Evolutionary conservation across 2,797 vertebrate species (phyloP).

Genomic region (Chloroceryle inda): DNA sequence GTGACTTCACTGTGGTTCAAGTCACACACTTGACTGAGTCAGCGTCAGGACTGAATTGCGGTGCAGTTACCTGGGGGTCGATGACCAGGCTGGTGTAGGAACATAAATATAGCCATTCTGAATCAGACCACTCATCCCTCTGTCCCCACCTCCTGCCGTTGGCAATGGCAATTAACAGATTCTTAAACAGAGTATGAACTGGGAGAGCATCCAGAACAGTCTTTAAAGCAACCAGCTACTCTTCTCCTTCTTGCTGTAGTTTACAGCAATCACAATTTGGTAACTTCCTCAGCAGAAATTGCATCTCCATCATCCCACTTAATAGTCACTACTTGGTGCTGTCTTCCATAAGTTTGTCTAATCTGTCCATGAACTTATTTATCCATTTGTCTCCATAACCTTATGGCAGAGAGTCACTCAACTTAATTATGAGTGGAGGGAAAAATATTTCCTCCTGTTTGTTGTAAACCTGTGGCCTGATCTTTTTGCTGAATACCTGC

Average conservation of each 20-base stretch:
- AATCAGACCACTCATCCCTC: not conserved
- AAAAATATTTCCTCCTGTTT: not conserved
- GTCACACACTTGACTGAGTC: not conserved
- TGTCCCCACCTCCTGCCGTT: not conserved
- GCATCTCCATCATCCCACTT: accelerated
- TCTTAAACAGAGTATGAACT: not conserved
- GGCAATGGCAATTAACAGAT: not conserved
- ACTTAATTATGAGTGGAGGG: accelerated
- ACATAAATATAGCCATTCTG: not conserved
- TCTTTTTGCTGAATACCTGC: not conserved
- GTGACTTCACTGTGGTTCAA: not conserved
- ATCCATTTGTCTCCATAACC: not conserved
- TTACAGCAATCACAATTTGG: not conserved
- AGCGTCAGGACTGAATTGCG: not conserved
- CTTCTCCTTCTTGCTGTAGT: not conserved
- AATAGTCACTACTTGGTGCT: not conserved
- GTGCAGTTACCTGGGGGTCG: not conserved
- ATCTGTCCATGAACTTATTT: not conserved
- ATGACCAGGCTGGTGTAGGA: not conserved
- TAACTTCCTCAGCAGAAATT: not conserved
- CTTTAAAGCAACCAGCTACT: not conserved
- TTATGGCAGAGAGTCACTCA: not conserved
- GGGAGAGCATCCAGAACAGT: not conserved
- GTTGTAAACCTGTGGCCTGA: not conserved
- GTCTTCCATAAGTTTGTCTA: not conserved